Base-by-base conservation (phyloP, 2,113 vertebrate genomes). In the Benitochromis conjunctus region DNA sequence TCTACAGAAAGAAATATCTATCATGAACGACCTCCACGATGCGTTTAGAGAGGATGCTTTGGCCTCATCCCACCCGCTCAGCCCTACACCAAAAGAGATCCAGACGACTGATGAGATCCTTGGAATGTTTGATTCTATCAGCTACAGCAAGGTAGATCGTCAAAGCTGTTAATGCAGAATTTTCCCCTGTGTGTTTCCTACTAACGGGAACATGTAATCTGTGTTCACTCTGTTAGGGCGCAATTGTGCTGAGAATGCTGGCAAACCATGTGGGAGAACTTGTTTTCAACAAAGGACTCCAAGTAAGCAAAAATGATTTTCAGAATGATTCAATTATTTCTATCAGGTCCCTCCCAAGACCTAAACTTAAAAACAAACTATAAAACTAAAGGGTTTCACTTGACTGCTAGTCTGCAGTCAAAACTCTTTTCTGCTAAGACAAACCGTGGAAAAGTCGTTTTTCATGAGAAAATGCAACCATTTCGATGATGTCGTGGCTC, bases 231-330 rank as follows among this genome's bases (percentile, higher is more conserved):
- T 53, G 8, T n/a, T 53, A 95, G 96, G 96, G 96, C 1, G 94
- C 95, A 0, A 43, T 90, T 13, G 84, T 97, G 82, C 87, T 97
- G 82, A 95, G 93, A 58, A 97, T 97, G 96, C 88, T 97, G 81
- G 91, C 85, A 3, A 21, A 83, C 51, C 3, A 57, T 0, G 80
- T 97, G 66, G 48, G 2, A 2, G 78, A 95, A 11, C 5, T 1
- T 0, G 13, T 34, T 53, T 96, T 97, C 82, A 9, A 82, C 31
- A 31, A 21, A 3, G 96, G 92, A 6, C 3, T 97, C 53, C 88
- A 48, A 56, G 96, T 96, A 89, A 95, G 95, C 21, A 14, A 3
- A 12, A 6, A 7, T 4, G 9, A 43, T 71, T 18, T 56, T 41
- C 11, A 24, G 6, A 77, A 13, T 6, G 13, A 26, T 16, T 81